Percentiles rank a stretch among this genome's conserved stretches.
These are phyloP conservation scores for Margarornis squamiger DNA, from an alignment of 2,797 vertebrate genomes.

Conservation along the genomic window DNA sequence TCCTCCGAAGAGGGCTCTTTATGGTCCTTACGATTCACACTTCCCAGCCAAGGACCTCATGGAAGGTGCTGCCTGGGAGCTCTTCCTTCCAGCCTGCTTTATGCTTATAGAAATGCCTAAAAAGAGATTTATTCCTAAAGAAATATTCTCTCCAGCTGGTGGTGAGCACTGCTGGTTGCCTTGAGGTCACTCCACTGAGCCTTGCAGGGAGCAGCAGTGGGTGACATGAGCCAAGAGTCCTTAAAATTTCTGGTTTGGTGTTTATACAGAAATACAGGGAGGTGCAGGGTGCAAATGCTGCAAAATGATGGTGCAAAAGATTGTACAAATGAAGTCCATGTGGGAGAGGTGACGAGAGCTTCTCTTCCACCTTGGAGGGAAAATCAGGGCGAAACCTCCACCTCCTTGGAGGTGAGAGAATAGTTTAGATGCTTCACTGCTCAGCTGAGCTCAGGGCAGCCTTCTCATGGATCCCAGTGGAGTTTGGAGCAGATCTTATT, in stretches of 20 bases:
- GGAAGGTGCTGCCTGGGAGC: not conserved
- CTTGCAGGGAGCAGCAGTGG: not conserved
- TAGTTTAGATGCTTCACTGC: not conserved
- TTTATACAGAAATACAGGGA: not conserved
- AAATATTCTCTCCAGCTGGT: not conserved
- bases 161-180: not conserved
- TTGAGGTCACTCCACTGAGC: not conserved
- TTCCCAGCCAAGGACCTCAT: not conserved
- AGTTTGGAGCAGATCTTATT: not conserved
- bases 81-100: not conserved
- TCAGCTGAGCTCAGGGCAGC: not conserved
- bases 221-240: not conserved
- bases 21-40: not conserved
- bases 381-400: not conserved
- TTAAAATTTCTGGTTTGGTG: not conserved
- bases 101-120: fast-evolving
- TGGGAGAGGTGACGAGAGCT: not conserved
- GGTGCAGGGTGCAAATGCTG: not conserved
- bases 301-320: not conserved
- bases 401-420: not conserved
- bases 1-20: not conserved
- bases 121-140: not conserved
- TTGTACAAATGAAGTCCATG: not conserved
- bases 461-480: fast-evolving
- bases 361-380: not conserved